phyloP scores from a whole-genome alignment of 2,797 vertebrate genomes.

The Tragopan temminckii region DNA sequence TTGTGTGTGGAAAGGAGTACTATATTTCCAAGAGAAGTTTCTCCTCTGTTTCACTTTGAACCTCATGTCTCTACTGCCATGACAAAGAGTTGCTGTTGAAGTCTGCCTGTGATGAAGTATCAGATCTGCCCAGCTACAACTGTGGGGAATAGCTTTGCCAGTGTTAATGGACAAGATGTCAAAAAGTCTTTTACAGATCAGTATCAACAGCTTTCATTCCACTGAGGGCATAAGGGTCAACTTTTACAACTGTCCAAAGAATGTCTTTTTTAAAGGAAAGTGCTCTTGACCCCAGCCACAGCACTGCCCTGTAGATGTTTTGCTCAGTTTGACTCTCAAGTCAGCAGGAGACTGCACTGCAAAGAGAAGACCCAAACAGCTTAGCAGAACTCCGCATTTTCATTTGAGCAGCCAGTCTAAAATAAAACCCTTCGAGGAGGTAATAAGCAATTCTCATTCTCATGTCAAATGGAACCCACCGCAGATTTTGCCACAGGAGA shows the following conservation, averaged over 20 bases:
- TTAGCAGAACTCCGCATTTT: background rate
- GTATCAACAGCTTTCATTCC: conserved; percentile 4
- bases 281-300: background rate
- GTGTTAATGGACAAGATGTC: background rate
- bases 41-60: background rate
- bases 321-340: accelerated
- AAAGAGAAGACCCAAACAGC: background rate
- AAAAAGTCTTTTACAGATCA: background rate
- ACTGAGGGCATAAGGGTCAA: background rate
- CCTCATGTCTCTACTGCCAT: background rate
- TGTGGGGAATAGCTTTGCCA: background rate
- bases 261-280: background rate
- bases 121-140: background rate
- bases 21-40: background rate
- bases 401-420: background rate
- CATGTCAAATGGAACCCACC: background rate
- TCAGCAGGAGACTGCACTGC: background rate
- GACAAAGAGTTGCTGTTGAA: background rate
- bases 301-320: background rate
- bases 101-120: background rate
- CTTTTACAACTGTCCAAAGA: background rate
- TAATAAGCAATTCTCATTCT: background rate
- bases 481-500: background rate
- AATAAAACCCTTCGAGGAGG: background rate
- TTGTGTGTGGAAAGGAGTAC: background rate